Evolutionary conservation across 2,797 vertebrate genomes (phyloP).

Genomic region (Molossus alvarezi): DNA sequence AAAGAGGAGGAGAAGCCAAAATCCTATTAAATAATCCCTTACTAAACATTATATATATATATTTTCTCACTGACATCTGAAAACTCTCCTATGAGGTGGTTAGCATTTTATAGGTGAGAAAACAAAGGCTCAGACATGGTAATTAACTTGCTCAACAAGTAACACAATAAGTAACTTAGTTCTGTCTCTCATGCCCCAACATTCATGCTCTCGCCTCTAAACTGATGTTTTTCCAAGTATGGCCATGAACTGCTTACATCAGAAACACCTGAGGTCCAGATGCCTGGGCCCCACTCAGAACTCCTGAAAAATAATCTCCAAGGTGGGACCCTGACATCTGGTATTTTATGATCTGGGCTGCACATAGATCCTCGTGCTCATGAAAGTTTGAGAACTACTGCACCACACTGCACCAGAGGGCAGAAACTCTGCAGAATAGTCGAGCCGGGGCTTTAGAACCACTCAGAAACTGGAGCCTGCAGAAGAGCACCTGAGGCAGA

Average conservation of each 20-base stretch:
- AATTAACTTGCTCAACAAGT: conserved; percentile 20
- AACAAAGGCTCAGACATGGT: conserved; percentile 42
- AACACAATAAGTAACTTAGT: background rate
- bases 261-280: conserved; percentile 22
- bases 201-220: conserved; percentile 36
- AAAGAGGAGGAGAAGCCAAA: conserved; percentile 14
- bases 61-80: background rate
- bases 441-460: background rate
- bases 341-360: background rate
- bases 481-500: background rate
- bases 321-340: background rate
- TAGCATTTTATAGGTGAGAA: conserved; percentile 39
- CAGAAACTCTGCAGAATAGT: background rate
- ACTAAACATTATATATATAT: background rate
- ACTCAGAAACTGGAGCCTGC: background rate
- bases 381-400: background rate
- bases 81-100: conserved; percentile 13
- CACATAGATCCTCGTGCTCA: background rate
- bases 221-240: background rate
- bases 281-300: background rate
- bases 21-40: background rate
- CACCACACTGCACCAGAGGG: background rate
- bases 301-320: background rate
- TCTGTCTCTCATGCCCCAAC: background rate
- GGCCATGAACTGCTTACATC: background rate